Conservation (phyloP, 2,888 invertebrate species). For the Drosophila falleni region DNA sequence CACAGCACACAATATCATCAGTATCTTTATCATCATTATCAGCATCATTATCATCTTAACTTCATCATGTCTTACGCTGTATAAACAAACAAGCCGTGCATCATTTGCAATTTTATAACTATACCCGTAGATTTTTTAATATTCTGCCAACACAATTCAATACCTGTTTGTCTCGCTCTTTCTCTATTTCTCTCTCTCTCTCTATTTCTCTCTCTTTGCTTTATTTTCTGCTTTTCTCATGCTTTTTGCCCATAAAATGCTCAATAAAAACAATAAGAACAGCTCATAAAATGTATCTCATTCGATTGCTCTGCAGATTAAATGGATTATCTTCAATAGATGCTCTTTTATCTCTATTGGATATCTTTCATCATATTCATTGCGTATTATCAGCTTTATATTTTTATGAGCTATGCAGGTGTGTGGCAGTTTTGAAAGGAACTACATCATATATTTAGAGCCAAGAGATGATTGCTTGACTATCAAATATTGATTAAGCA, state of each 20-base stretch:
- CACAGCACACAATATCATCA: conserved; percentile 12
- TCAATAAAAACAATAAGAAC: conserved; percentile 48
- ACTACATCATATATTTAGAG: not conserved
- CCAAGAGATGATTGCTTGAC: not conserved
- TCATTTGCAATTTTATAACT: conserved; percentile 29
- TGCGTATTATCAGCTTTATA: conserved; percentile 70
- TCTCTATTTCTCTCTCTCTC: not conserved
- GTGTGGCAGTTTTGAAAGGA: not conserved
- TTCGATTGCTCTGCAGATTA: conserved; percentile 31
- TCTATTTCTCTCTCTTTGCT: not conserved
- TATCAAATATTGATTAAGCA: not conserved
- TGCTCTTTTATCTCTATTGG: conserved; percentile 16
- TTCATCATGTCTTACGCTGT: conserved; percentile 12
- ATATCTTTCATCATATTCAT: conserved; percentile 65
- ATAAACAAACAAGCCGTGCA: conserved; percentile 33
- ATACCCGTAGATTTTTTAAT: conserved; percentile 25
- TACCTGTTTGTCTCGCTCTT: not conserved
- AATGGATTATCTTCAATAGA: conserved; percentile 40
- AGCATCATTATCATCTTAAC: conserved; percentile 15
- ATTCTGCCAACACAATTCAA: conserved; percentile 5
- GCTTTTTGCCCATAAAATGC: conserved; percentile 4
- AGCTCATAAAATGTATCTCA: conserved; percentile 45
- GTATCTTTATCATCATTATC: conserved; percentile 29
- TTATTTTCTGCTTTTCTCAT: not conserved
- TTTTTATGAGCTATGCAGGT: conserved; percentile 53